Conservation (phyloP, 2,797 vertebrate species). For the Odontamblyopus lacepedii region DNA sequence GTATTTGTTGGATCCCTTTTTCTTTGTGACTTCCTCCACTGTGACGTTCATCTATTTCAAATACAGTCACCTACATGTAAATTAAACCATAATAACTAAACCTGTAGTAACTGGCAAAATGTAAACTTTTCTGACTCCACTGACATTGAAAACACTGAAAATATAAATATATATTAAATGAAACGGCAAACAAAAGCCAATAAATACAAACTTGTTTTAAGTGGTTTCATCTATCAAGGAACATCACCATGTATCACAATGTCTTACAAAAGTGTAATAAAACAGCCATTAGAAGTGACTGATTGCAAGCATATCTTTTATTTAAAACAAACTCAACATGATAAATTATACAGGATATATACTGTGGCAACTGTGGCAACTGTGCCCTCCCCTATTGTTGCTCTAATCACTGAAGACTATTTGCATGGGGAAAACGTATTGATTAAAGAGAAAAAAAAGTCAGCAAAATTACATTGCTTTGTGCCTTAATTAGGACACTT, state of each 20-base stretch:
- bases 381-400: background rate
- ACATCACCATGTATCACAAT: background rate
- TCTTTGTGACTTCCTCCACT: too few species aligned
- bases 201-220: too few species aligned
- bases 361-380: background rate
- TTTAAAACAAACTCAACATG: background rate
- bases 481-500: conserved; percentile 19
- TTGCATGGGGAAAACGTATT: conserved; percentile 8
- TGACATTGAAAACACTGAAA: too few species aligned
- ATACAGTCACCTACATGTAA: too few species aligned
- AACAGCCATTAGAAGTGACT: background rate
- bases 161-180: too few species aligned
- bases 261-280: background rate
- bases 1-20: too few species aligned
- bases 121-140: too few species aligned
- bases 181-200: too few species aligned
- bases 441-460: conserved; percentile 16
- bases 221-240: background rate
- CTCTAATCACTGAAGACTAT: background rate
- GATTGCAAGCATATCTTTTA: background rate
- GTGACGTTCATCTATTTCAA: too few species aligned
- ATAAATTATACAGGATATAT: background rate
- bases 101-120: too few species aligned
- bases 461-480: conserved; percentile 17
- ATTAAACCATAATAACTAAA: too few species aligned